These are phyloP conservation scores for Tetragonisca angustula DNA, from an alignment of 2,888 invertebrate genomes.

Conservation along the genomic window DNA sequence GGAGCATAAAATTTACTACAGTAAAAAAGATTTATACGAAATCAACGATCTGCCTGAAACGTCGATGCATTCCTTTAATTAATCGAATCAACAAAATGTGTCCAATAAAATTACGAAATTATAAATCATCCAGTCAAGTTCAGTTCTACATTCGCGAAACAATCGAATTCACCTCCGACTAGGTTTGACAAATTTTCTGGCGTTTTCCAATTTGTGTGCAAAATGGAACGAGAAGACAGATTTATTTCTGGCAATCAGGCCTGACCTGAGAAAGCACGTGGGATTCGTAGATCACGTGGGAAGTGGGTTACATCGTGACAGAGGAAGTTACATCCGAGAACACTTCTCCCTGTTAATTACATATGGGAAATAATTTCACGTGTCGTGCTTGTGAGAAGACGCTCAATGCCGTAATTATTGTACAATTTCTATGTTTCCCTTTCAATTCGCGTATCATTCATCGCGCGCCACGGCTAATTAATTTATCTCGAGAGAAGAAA, in stretches of 20 bases:
- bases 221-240: background rate
- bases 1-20: too few relatives aligned
- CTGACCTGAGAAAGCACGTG: conserved; percentile 45
- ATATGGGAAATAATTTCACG: conserved; percentile 35
- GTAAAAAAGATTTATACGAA: too few relatives aligned
- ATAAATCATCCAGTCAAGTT: background rate
- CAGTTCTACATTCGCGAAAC: too few relatives aligned
- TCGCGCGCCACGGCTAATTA: too few relatives aligned
- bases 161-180: too few relatives aligned
- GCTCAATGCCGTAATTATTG: background rate
- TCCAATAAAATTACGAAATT: background rate
- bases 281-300: conserved; percentile 38
- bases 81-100: background rate
- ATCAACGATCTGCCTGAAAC: too few relatives aligned
- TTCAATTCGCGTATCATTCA: too few relatives aligned
- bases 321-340: conserved; percentile 51
- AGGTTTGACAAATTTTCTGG: background rate
- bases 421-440: background rate
- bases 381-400: conserved; percentile 7
- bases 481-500: too few relatives aligned
- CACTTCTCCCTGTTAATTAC: conserved; percentile 37
- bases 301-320: conserved; percentile 30
- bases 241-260: conserved; percentile 13
- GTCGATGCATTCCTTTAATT: background rate
- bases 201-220: background rate